phyloP scores from a whole-genome alignment of 2,888 invertebrate species.

The Synanthedon formicaeformis region DNA sequence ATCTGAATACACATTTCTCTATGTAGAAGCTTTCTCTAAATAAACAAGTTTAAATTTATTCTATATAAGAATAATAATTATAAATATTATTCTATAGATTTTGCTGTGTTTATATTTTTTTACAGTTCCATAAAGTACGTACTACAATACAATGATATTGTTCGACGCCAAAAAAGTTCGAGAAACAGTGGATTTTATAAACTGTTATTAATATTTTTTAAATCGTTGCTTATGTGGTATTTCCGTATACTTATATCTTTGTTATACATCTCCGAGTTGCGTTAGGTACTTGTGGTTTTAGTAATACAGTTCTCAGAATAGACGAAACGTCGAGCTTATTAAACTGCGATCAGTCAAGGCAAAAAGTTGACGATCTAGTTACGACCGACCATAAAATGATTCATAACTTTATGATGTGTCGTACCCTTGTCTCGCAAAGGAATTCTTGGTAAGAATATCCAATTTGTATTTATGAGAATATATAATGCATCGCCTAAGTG shows the following conservation, averaged over 20 bases:
- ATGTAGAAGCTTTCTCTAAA: no score
- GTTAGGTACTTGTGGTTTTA: conserved; percentile 17
- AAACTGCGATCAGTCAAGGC: conserved; percentile 11
- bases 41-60: no score
- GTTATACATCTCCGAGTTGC: conserved; percentile 22
- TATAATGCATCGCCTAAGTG: no score
- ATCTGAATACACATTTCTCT: no score
- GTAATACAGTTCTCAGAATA: conserved; percentile 16
- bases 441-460: neutral
- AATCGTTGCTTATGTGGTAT: conserved; percentile 18
- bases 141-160: no score
- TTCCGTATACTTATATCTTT: conserved; percentile 27
- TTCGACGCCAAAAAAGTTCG: no score
- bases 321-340: conserved; percentile 11
- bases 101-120: no score
- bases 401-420: conserved; percentile 4
- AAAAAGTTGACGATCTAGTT: conserved; percentile 13
- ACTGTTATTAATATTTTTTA: conserved; percentile 9
- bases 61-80: no score
- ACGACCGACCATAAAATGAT: conserved; percentile 3
- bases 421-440: neutral
- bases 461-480: neutral
- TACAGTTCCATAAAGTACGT: no score
- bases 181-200: neutral
- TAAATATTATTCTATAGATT: no score